These are phyloP conservation scores for Planiliza haematocheilus DNA, from an alignment of 2,113 vertebrate species.

Conservation along the genomic window DNA sequence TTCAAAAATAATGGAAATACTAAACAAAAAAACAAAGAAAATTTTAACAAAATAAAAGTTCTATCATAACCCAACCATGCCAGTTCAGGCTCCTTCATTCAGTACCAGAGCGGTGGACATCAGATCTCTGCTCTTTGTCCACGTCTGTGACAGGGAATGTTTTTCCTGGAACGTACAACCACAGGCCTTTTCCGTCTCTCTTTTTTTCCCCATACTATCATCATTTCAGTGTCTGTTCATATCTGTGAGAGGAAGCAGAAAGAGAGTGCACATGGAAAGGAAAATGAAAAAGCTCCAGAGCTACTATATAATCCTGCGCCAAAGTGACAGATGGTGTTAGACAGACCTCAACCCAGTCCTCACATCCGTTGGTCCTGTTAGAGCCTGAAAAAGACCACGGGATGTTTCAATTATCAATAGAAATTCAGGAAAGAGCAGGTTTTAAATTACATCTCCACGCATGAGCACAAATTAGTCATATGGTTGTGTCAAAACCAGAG, in stretches of 20 bases:
- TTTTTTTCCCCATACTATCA: conserved; percentile 24
- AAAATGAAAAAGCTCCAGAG: conserved; percentile 17
- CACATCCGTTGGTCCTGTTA: conserved; percentile 38
- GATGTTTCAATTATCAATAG: conserved; percentile 26
- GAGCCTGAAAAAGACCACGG: background rate
- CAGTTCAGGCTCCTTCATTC: background rate
- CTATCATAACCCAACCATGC: conserved; percentile 37
- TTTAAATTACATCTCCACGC: no score
- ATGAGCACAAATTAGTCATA: no score
- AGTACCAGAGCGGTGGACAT: background rate
- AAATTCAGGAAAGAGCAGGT: no score
- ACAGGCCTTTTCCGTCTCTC: conserved; percentile 24
- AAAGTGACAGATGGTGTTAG: conserved; percentile 62
- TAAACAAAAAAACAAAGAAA: conserved; percentile 60
- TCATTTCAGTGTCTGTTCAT: conserved; percentile 3
- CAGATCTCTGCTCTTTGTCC: background rate
- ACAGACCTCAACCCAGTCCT: conserved; percentile 44
- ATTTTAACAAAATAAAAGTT: conserved; percentile 72
- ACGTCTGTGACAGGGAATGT: background rate
- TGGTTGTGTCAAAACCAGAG: no score
- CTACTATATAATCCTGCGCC: conserved; percentile 3
- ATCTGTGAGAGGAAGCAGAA: conserved; percentile 14
- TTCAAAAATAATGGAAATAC: conserved; percentile 69
- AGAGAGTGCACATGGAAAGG: conserved; percentile 27
- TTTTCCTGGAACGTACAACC: conserved; percentile 15